Percentiles rank a stretch among this genome's conserved stretches.
Evolutionary conservation across 2,113 vertebrate species (phyloP).

Genomic region (Romanogobio albipinnatus): DNA sequence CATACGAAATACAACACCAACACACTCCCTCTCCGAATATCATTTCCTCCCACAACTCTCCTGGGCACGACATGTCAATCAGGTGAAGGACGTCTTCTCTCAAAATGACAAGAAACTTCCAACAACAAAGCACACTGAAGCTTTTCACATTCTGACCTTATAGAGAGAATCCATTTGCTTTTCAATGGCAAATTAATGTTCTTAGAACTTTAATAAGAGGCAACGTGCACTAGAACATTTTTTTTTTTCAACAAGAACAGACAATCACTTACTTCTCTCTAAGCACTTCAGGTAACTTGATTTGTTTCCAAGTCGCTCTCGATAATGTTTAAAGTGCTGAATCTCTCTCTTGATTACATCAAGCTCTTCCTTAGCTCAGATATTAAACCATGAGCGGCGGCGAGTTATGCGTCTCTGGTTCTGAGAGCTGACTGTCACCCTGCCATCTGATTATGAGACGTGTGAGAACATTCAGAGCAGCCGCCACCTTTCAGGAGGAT

Average conservation of each 20-base stretch:
- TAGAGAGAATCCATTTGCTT: background rate
- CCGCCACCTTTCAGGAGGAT: conserved; percentile 48
- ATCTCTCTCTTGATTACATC: background rate
- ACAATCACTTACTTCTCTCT: conserved; percentile 12
- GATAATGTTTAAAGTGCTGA: conserved; percentile 21
- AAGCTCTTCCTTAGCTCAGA: background rate
- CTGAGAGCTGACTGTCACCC: conserved; percentile 26
- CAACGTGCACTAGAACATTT: background rate
- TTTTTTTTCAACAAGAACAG: background rate
- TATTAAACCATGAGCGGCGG: background rate
- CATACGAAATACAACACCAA: conserved; percentile 48
- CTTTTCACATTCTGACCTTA: conserved; percentile 14
- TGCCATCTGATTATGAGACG: conserved; percentile 61
- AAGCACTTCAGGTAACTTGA: background rate
- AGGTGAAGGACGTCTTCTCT: conserved; percentile 34
- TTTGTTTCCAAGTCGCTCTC: background rate
- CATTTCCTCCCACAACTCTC: conserved; percentile 40
- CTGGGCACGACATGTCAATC: conserved; percentile 37
- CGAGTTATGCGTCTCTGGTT: background rate
- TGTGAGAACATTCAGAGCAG: conserved; percentile 67
- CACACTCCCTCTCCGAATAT: conserved; percentile 28
- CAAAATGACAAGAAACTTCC: conserved; percentile 34
- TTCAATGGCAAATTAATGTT: background rate
- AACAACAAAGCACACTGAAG: background rate
- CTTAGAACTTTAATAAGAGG: background rate